Percentiles rank a stretch among this genome's conserved stretches.
Evolutionary conservation across 1,140 invertebrate species (phyloP).

Genomic region (Drosophila subobscura): DNA sequence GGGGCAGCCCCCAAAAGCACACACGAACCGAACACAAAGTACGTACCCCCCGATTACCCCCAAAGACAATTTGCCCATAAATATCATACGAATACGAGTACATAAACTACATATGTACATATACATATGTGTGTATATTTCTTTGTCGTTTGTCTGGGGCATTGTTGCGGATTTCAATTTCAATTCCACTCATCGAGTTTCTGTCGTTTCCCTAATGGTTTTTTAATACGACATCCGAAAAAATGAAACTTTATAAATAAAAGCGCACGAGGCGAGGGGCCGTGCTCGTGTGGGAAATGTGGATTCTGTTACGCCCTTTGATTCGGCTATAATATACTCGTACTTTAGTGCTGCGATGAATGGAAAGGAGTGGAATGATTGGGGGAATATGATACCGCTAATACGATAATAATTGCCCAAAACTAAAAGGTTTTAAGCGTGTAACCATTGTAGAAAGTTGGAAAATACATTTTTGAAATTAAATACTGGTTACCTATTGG

Average conservation of each 20-base stretch:
- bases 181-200: slow-evolving; percentile 27
- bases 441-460: no score
- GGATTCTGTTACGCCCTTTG: slow-evolving; percentile 36
- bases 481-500: no score
- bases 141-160: slow-evolving; percentile 30
- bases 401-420: no score
- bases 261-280: slow-evolving; percentile 1
- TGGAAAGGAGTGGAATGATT: no score
- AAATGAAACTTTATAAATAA: slow-evolving; percentile 21
- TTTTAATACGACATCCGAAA: slow-evolving; percentile 42
- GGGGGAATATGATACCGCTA: no score
- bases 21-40: slow-evolving; percentile 25
- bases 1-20: slow-evolving; percentile 13
- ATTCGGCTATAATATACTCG: slow-evolving; percentile 8
- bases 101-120: not conserved
- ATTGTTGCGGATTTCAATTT: slow-evolving; percentile 51
- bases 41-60: not conserved
- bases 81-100: slow-evolving; percentile 11
- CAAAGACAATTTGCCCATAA: slow-evolving; percentile 53
- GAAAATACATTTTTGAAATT: no score
- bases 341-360: no score
- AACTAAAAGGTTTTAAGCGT: no score
- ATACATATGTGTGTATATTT: no score
- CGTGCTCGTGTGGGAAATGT: slow-evolving; percentile 37
- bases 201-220: slow-evolving; percentile 23